A percentile compares a stretch with the other conserved stretches of the same genome.
phyloP scores from a whole-genome alignment of 2,113 vertebrate species.

The Zeus faber region DNA sequence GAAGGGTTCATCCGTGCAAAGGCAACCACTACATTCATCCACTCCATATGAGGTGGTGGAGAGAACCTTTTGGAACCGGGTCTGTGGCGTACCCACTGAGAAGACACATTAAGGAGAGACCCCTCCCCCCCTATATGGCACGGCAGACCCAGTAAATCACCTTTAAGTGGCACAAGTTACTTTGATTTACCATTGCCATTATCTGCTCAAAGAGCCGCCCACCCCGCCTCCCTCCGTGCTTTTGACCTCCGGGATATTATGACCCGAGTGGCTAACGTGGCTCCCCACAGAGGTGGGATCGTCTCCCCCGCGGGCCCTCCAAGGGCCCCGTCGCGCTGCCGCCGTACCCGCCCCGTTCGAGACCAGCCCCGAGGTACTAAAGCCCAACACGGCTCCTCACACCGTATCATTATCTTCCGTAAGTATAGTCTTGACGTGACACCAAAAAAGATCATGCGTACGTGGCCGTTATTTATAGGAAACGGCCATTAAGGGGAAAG shows the following conservation, averaged over 20 bases:
- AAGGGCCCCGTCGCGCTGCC: not conserved
- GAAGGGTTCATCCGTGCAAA: too few relatives aligned
- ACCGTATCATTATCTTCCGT: conserved; percentile 64
- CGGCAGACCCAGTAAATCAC: conserved; percentile 55
- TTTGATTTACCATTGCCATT: conserved; percentile 61
- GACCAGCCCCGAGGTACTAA: conserved; percentile 39
- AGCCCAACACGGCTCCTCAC: conserved; percentile 43
- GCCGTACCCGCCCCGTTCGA: not conserved
- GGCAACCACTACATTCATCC: conserved; percentile 24
- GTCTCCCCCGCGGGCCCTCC: conserved; percentile 28
- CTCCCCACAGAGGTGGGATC: conserved; percentile 9
- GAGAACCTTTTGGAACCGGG: conserved; percentile 8
- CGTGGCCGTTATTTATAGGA: conserved; percentile 65
- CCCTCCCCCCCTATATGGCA: conserved; percentile 43
- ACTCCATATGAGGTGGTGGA: conserved; percentile 45
- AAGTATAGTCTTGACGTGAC: conserved; percentile 67
- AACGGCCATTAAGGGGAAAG: conserved; percentile 60
- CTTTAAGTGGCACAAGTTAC: conserved; percentile 38
- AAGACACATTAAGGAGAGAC: conserved; percentile 38
- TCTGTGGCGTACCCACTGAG: conserved; percentile 37
- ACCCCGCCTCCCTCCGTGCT: conserved; percentile 29
- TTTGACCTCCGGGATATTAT: conserved; percentile 38
- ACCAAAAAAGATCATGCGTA: conserved; percentile 55
- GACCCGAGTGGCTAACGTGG: conserved; percentile 15
- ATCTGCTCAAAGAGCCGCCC: conserved; percentile 60